Evolutionary conservation across 1,140 invertebrate genomes (phyloP).

Genomic region (Euwallacea similis): DNA sequence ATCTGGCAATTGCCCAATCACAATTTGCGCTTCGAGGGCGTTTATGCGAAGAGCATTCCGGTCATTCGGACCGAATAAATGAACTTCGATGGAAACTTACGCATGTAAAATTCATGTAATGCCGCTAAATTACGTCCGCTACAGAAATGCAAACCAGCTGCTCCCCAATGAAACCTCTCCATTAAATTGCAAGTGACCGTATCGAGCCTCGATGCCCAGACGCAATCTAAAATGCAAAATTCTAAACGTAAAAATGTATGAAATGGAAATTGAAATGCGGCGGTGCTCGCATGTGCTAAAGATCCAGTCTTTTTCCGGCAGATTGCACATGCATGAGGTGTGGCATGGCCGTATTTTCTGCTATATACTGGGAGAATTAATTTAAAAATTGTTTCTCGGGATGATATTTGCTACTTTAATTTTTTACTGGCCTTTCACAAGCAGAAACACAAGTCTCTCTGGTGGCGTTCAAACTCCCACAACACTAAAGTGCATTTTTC

Average conservation of each 20-base stretch:
- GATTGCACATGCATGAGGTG: slow-evolving; percentile 3
- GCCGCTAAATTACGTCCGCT: too few species aligned
- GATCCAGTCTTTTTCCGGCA: slow-evolving; percentile 15
- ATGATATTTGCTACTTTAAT: too few species aligned
- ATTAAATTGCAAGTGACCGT: slow-evolving; percentile 6
- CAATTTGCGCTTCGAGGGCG: too few species aligned
- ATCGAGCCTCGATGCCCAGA: neutral
- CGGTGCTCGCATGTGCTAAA: slow-evolving; percentile 8
- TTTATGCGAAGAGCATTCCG: too few species aligned
- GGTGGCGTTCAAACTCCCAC: too few species aligned
- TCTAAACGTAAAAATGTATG: slow-evolving; percentile 11
- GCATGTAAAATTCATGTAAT: too few species aligned
- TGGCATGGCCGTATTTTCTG: neutral
- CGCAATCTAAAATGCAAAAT: slow-evolving; percentile 18
- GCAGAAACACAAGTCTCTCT: too few species aligned
- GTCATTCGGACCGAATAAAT: too few species aligned
- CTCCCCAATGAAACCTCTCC: neutral
- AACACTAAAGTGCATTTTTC: neutral
- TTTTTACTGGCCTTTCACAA: too few species aligned
- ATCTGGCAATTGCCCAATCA: too few species aligned
- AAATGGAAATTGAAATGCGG: slow-evolving; percentile 17
- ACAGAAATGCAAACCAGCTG: neutral
- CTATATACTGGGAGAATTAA: neutral
- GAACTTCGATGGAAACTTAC: too few species aligned
- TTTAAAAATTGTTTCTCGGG: too few species aligned